Conservation (phyloP, 1,140 invertebrate genomes). For the Papilio xuthus region DNA sequence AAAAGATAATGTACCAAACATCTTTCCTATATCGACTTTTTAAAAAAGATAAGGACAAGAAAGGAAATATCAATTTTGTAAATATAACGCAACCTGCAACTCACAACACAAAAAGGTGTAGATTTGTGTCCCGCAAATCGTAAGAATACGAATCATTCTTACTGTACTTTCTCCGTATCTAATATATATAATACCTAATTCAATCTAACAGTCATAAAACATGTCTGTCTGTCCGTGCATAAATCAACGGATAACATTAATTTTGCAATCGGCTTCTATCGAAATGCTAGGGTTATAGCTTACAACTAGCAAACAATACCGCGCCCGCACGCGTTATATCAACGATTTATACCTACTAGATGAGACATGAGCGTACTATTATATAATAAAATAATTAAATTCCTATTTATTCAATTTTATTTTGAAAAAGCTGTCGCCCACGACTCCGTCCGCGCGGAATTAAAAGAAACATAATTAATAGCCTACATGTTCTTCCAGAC, state of each 20-base stretch:
- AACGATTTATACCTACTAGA: conserved; percentile 8
- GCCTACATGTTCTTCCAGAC: too few species aligned
- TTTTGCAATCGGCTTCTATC: conserved; percentile 24
- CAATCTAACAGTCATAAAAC: conserved; percentile 12
- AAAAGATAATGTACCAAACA: too few species aligned
- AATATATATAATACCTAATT: conserved; percentile 17
- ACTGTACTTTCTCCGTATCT: neutral
- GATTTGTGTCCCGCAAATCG: too few species aligned
- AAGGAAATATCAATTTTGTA: too few species aligned
- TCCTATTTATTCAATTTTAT: neutral
- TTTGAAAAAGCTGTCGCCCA: too few species aligned
- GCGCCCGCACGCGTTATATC: neutral
- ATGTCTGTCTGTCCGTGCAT: conserved; percentile 9
- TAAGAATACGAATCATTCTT: neutral
- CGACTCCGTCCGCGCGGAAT: too few species aligned
- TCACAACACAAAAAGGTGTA: too few species aligned
- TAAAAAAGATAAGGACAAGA: too few species aligned
- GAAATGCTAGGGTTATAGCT: conserved; percentile 9
- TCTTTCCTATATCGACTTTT: too few species aligned
- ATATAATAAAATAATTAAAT: neutral
- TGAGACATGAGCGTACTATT: conserved; percentile 6
- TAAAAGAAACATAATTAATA: too few species aligned
- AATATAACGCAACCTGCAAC: too few species aligned
- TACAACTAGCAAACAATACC: neutral
- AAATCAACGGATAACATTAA: conserved; percentile 30